Conservation (phyloP, 2,888 invertebrate species). For the Quadroppia sp. region DNA sequence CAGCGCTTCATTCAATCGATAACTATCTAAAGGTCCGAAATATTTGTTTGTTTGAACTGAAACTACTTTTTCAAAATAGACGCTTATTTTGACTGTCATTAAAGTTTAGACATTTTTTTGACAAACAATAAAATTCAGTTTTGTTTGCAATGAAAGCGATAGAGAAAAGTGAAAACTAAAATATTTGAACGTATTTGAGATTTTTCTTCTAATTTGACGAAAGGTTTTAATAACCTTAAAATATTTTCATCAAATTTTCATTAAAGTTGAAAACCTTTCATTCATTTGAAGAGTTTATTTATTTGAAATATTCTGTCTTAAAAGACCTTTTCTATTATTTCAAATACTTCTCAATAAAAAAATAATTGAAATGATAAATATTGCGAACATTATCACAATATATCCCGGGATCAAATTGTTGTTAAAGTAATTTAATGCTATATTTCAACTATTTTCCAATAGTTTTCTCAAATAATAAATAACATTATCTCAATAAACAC, state of each 20-base stretch:
- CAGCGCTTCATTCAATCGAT: neutral
- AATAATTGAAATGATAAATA: no score
- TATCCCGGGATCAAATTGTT: neutral
- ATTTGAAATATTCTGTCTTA: no score
- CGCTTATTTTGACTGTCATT: neutral
- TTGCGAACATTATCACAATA: neutral
- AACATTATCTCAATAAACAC: neutral
- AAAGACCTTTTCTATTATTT: no score
- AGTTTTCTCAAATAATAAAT: neutral
- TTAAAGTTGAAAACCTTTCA: no score
- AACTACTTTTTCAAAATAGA: neutral
- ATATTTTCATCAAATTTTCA: no score
- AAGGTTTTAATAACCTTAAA: no score
- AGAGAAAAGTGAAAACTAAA: neutral
- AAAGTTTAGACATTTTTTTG: neutral
- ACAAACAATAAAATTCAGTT: neutral
- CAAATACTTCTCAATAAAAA: no score
- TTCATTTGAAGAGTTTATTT: no score
- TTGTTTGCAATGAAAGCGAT: neutral
- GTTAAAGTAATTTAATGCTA: neutral
- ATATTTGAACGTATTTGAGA: neutral
- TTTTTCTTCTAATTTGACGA: no score
- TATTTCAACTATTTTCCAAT: neutral
- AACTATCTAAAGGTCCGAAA: neutral
- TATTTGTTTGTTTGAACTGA: neutral